Base-by-base conservation (phyloP, 2,888 invertebrate species). In the Tortricodes alternella region DNA sequence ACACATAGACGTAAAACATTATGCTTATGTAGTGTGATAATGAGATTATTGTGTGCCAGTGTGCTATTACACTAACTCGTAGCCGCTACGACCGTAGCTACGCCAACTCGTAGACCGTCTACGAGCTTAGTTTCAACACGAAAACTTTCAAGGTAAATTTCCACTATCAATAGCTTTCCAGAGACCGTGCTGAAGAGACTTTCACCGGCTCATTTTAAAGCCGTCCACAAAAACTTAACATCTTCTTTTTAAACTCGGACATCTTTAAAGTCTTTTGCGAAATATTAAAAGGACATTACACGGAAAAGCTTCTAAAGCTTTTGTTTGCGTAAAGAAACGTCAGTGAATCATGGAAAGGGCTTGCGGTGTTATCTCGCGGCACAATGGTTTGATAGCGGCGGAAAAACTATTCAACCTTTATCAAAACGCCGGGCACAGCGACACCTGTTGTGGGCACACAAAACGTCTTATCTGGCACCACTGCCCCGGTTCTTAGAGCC, bases 371-470 rank as follows among this genome's bases (percentile, higher is more conserved):
- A 75, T 76, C 74, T 70, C 59, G 62, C 62, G 55, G 55, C 35
- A 75, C 70, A 70, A 73, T 68, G 62, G 61, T 53, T 65, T 71
- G 69, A 73, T 76, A 71, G 67, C 65, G 67, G 61, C 56, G 64
- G 65, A 69, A 76, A 73, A 83, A 85, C 83, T 84, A 85, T 81
- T 80, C 80, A 83, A 58, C 55, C 62, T 60, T 64, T 67, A 71
- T 68, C 67, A 63, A 53, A 61, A 62, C 64, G 46, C 59, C 58
- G 43, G 64, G 67, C 74, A 69, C 81, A 56, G 65, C 68, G 75
- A 70, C 81, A 84, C 83, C 84, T 84, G 84, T 83, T 81, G 78
- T 70, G 62, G 59, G 52, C 52, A 59, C 56, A 61, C 59, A 61
- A 53, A 61, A 53, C 53, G 53, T 49, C 32, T 56, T 61, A 61